A percentile compares a stretch with the other conserved stretches of the same genome.
phyloP scores from a whole-genome alignment of 2,113 vertebrate genomes.

The Trochalopteron elliotii region DNA sequence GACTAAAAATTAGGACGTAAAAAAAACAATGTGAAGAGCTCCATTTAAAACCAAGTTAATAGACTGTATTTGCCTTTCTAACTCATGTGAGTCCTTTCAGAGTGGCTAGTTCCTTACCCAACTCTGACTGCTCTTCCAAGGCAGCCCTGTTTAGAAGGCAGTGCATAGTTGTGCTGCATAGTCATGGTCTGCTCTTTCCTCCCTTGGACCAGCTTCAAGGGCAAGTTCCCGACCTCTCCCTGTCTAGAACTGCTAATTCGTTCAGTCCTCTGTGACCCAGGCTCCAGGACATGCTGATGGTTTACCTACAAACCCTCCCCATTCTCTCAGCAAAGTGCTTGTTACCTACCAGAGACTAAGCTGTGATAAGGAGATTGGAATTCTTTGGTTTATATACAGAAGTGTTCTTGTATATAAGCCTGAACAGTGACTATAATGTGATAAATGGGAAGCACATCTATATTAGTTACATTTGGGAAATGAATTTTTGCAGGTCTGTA shows the following conservation, averaged over 20 bases:
- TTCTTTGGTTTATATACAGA: accelerated
- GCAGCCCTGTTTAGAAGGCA: not conserved
- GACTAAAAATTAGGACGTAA: not conserved
- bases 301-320: not conserved
- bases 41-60: not conserved
- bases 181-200: not conserved
- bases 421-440: not conserved
- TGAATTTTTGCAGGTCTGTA: not conserved
- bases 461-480: not conserved
- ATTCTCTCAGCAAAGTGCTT: not conserved
- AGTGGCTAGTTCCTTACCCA: not conserved
- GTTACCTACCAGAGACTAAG: not conserved
- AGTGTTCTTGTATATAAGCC: not conserved
- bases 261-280: not conserved
- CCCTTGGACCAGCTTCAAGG: not conserved
- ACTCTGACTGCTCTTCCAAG: accelerated
- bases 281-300: accelerated
- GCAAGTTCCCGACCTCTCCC: not conserved
- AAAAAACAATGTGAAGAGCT: not conserved
- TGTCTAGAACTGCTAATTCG: not conserved
- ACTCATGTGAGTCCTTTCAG: not conserved
- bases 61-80: not conserved
- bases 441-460: not conserved
- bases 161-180: not conserved
- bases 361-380: not conserved